A percentile compares a stretch with the other conserved stretches of the same genome.
phyloP scores from a whole-genome alignment of 2,113 vertebrate species.

The Gracilinanus agilis region DNA sequence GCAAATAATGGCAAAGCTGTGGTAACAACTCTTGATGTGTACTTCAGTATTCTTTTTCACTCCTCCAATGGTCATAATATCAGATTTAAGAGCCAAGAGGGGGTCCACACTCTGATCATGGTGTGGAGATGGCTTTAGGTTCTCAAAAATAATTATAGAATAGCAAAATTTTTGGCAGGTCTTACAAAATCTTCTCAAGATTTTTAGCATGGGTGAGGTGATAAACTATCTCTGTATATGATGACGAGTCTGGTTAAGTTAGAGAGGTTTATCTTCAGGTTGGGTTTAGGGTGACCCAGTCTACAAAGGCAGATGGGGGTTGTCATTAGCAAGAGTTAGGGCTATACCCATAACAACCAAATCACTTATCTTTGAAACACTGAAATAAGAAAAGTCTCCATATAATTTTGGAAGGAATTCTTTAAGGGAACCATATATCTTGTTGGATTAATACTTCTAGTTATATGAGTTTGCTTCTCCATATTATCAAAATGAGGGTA shows the following conservation, averaged over 20 bases:
- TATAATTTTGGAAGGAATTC: neutral
- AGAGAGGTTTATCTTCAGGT: neutral
- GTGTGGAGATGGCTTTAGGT: no score
- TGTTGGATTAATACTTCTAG: neutral
- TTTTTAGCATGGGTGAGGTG: neutral
- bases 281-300: neutral
- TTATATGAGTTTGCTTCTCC: constrained; percentile 9
- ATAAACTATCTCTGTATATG: neutral
- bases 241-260: neutral
- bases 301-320: neutral
- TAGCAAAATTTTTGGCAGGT: neutral
- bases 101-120: no score
- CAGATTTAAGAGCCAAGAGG: neutral
- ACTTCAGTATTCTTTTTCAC: neutral
- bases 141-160: neutral
- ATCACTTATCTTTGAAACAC: neutral
- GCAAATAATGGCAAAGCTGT: neutral
- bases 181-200: neutral
- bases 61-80: neutral
- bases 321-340: neutral
- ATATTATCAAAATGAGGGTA: constrained; percentile 24
- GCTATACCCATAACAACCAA: neutral
- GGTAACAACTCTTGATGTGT: neutral
- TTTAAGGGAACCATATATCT: neutral
- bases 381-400: neutral